Percentiles rank a stretch among this genome's conserved stretches.
Evolutionary conservation across 1,140 invertebrate species (phyloP).

Genomic region (Lineus longissimus): DNA sequence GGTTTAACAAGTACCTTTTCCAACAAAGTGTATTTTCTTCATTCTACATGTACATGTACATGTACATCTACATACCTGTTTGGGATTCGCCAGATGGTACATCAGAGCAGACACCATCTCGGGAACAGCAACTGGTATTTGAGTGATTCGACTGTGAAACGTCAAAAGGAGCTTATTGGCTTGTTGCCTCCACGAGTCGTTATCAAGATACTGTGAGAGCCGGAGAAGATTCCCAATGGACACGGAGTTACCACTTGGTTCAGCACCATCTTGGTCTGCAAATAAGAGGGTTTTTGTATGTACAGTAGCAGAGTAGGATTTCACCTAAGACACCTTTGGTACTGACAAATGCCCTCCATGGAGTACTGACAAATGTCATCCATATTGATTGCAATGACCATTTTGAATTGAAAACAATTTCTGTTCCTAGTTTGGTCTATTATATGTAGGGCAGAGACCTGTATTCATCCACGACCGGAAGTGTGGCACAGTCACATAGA

Average conservation of each 20-base stretch:
- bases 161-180: slow-evolving; percentile 63
- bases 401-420: background rate
- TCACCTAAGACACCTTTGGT: background rate
- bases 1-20: no score
- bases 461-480: no score
- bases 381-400: background rate
- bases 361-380: background rate
- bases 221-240: slow-evolving; percentile 76
- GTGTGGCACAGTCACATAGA: no score
- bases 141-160: slow-evolving; percentile 61
- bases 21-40: no score
- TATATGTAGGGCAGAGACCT: no score
- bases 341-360: background rate
- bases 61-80: slow-evolving; percentile 37
- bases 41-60: no score
- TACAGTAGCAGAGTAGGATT: background rate
- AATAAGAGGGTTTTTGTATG: slow-evolving; percentile 20
- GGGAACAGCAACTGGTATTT: slow-evolving; percentile 67
- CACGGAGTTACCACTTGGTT: slow-evolving; percentile 89
- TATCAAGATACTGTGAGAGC: slow-evolving; percentile 65
- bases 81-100: slow-evolving; percentile 63
- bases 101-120: slow-evolving; percentile 75
- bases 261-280: slow-evolving; percentile 88
- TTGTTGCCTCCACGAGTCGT: slow-evolving; percentile 57
- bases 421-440: background rate